Evolutionary conservation across 2,797 vertebrate species (phyloP).

Genomic region (Leontopithecus rosalia): DNA sequence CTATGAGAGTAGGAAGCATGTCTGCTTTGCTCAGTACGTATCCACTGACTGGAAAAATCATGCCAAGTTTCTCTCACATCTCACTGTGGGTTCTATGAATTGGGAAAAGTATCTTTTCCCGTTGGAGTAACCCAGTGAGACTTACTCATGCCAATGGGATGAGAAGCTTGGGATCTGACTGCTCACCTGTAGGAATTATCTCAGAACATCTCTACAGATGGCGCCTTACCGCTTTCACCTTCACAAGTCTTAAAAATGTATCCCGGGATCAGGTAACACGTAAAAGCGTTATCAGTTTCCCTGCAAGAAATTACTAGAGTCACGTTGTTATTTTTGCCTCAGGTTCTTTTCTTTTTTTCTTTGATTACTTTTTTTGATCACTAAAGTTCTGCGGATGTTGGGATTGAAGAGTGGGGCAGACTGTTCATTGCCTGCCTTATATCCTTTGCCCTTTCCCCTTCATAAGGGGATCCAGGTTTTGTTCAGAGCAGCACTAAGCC

Average conservation of each 20-base stretch:
- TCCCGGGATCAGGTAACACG: neutral
- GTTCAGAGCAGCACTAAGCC: neutral
- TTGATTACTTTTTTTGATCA: neutral
- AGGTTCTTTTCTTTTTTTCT: neutral
- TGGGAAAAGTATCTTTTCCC: neutral
- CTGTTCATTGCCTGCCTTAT: neutral
- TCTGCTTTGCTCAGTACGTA: neutral
- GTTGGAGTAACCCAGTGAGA: neutral
- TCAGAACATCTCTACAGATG: no score
- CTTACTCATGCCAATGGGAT: neutral
- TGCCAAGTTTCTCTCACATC: no score
- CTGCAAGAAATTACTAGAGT: neutral
- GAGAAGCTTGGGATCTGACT: neutral
- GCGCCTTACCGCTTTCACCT: neutral
- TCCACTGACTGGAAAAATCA: no score
- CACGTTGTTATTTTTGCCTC: neutral
- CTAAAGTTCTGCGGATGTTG: neutral
- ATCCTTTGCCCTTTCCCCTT: no score
- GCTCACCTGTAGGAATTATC: neutral
- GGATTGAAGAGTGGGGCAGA: neutral
- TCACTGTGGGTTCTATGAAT: neutral
- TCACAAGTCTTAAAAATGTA: neutral
- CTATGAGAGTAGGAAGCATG: neutral
- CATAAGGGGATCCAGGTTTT: neutral
- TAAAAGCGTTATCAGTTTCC: neutral